Evolutionary conservation across 2,113 vertebrate genomes (phyloP), one percentile per base, ranked within the genome.

Genomic region (Isichthys henryi): DNA sequence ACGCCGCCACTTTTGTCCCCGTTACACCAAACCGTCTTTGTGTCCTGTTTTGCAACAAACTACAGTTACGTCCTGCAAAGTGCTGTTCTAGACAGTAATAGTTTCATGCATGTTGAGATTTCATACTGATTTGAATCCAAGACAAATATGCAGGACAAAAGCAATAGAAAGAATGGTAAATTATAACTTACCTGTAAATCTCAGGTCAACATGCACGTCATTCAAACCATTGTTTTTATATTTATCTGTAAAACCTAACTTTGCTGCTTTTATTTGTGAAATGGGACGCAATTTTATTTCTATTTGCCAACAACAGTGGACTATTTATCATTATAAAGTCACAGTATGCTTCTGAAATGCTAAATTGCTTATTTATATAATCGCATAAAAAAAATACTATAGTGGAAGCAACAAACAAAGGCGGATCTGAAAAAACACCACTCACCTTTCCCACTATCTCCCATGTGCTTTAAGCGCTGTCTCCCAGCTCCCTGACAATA

Each of bases 21-120:
- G 86, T 90, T 89, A 48, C 46, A 91, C 92, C 93, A 93, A 92
- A 93, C 92, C 87, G 92, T 91, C 94, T 94, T 95, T 95, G 93
- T 95, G 93, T 80, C 74, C 15, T 21, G 74, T 80, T 80, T 80
- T 31, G 13, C 74, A 80, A 43, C 35, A 80, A 39, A 80, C 4
- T 80, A 27, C 74, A 80, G 31, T 1, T 43, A 80, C 74, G 15
- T 15, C 74, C 35, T 80, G 31, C 6, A 43, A 31, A 70, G n/a
- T 27, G 62, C 2, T 19, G 74, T 43, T 43, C 43, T 43, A 17
- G 0, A 17, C 15, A 43, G 15, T 15, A 21, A 8, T 80, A 80
- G 15, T 43, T 43, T 70, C 13, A 31, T 70, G 27, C 62, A 31
- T 31, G 62, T 31, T 66, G 62, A 70, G 62, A 80, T 17, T 43